phyloP scores from a whole-genome alignment of 2,888 invertebrate species.

The Drosophila setosimentum region DNA sequence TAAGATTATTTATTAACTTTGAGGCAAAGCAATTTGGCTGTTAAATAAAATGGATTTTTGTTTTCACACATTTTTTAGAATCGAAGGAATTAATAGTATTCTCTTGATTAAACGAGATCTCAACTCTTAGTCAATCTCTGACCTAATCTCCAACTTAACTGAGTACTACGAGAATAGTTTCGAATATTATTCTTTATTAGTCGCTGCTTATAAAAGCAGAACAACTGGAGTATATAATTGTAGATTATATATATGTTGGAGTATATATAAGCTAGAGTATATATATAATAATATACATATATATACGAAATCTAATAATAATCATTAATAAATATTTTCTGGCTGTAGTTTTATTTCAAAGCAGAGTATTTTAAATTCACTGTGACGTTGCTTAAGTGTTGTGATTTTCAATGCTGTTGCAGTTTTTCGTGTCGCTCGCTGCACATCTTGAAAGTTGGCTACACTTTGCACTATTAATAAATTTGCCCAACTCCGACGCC shows the following conservation, averaged over 20 bases:
- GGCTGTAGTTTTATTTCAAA: background rate
- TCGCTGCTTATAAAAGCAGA: background rate
- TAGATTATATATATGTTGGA: too few species aligned
- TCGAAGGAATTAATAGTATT: background rate
- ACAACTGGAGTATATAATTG: background rate
- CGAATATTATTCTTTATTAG: background rate
- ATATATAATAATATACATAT: too few species aligned
- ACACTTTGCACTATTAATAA: constrained; percentile 47
- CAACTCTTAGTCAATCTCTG: background rate
- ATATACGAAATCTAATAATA: background rate
- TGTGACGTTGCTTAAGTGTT: background rate
- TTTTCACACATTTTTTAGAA: background rate
- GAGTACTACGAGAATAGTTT: background rate
- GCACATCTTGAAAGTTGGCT: constrained; percentile 30
- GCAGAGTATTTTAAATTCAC: constrained; percentile 17
- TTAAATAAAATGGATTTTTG: background rate
- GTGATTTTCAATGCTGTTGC: background rate
- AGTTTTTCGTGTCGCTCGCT: constrained; percentile 14
- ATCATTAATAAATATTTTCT: background rate
- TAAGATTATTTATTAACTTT: background rate
- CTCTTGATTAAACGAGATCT: background rate
- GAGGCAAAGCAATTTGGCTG: background rate
- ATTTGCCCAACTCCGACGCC: constrained; percentile 44
- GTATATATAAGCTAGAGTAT: too few species aligned
- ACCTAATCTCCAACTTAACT: background rate